Base-by-base conservation (phyloP, 2,797 vertebrate genomes). In the Orestias chungarensis region DNA sequence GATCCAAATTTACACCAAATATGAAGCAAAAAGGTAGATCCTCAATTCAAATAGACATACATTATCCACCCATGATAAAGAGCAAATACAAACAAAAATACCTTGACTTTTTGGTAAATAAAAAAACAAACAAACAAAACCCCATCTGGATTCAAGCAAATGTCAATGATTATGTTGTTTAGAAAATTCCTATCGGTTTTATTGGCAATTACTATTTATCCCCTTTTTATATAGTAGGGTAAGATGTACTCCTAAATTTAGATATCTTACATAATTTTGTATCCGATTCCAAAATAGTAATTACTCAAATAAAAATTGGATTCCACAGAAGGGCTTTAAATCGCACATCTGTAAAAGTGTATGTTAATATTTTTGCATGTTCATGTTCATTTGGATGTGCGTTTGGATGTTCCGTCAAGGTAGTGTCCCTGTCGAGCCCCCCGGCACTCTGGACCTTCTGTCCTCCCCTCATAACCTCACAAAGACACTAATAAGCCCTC, bases 401-500 rank as follows among this genome's bases (percentile, higher is more conserved):
- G 59, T 74, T 67, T 59, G 81, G 68, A 69, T 84, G 81, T 85
- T 87, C 61, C 75, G 88, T 71, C 78, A 66, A 75, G 78, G 91
- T 82, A 75, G 75, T 75, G 82, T 89, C 92, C 86, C 82, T 64
- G 88, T 86, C 81, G 80, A 86, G 88, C 74, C 86, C 81, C 89
- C 67, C 78, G 18, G 77, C 73, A 85, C 82, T 87, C 78, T 20
- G 86, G 93, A 90, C 93, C 94, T 88, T 84, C 84, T 83, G 88
- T 91, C 89, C 92, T 89, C 89, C 91, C 91, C 94, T 94, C 93
- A 93, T 95, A 93, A 92, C 94, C 82, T 89, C 70, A 85, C 92
- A 90, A 94, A 95, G 96, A 95, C 94, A 95, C 93, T 98, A 99
- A 99, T 99, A 97, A 99, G 95, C 86, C 93, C 90, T 91, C 90